A percentile compares a stretch with the other conserved stretches of the same genome.
Conservation (phyloP, 2,888 invertebrate species). For the Epirrhoe tristata region DNA sequence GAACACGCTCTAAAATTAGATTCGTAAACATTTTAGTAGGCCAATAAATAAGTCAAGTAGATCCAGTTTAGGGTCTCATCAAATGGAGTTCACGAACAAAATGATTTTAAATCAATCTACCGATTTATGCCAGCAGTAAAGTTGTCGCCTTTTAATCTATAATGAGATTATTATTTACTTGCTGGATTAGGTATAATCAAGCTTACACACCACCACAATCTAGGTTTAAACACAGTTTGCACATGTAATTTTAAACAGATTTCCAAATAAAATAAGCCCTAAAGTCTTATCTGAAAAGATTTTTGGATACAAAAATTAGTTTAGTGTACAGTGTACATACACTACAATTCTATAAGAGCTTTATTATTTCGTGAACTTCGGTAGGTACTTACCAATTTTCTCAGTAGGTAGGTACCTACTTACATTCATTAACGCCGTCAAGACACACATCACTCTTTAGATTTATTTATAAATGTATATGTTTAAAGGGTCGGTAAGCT, state of each 20-base stretch:
- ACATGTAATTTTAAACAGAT: no score
- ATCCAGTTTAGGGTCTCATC: slow-evolving; percentile 58
- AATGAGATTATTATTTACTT: slow-evolving; percentile 69
- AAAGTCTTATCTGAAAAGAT: background rate
- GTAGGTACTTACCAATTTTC: no score
- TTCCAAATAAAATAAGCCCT: background rate
- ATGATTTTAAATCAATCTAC: slow-evolving; percentile 67
- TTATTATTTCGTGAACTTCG: no score
- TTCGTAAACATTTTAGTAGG: slow-evolving; percentile 53
- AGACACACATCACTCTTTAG: no score
- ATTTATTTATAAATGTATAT: no score
- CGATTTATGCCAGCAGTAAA: slow-evolving; percentile 72
- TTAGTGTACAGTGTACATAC: no score
- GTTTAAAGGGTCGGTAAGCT: background rate
- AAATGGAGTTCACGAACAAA: slow-evolving; percentile 63
- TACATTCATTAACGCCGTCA: no score
- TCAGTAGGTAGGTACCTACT: no score
- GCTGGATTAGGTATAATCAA: slow-evolving; percentile 47
- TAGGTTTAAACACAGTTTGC: no score
- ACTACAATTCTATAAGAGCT: no score
- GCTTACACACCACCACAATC: no score
- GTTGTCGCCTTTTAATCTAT: slow-evolving; percentile 67
- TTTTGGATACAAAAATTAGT: background rate
- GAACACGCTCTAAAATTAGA: slow-evolving; percentile 35
- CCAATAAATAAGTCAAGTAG: slow-evolving; percentile 66